Evolutionary conservation across 1,140 invertebrate genomes (phyloP), one percentile per base, ranked within the genome.

Genomic region (Formica exsecta): DNA sequence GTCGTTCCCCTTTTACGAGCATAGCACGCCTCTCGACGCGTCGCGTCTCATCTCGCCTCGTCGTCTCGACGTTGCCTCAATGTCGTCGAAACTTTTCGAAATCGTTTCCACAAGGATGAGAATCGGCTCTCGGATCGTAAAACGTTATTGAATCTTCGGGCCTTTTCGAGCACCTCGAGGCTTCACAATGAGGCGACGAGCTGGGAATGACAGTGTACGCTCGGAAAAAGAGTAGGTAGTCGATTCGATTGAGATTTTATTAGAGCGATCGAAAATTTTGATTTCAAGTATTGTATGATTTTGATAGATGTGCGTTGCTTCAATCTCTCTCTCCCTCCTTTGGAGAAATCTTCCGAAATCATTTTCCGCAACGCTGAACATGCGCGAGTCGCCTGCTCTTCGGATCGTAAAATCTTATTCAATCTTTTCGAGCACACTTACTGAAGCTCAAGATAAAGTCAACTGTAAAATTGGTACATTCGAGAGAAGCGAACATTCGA

Each of bases 131-230:
- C 13, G 54, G 66, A 19, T 83, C 68, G 79, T 83, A 83, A 83
- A 83, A 83, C 54, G 68, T 83, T 83, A 83, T 83, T 83, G 79
- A 83, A 83, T 73, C 54, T 83, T 74, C 54, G 62, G 38, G 68
- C 68, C 79, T 83, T n/a, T 74, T 44, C 25, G n/a, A 80, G 7
- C 29, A 51, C 16, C 41, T 41, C 25, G 51, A 83, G 25, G 41
- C 25, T 83, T 36, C 32, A 16, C 66, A 41, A 62, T 36, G 54
- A 83, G 38, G 29, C 65, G 65, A 59, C 54, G 54, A 83, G 54
- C 54, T 74, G 68, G 22, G 68, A 83, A 83, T 74, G 57, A 83
- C 54, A 16, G 57, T 13, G 38, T 25, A 36, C 4, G 22, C 38
- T 48, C 7, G 25, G 22, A 9, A 70, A 70, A 57, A 70, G 29